phyloP scores from a whole-genome alignment of 1,140 invertebrate genomes.

The Lineus longissimus region DNA sequence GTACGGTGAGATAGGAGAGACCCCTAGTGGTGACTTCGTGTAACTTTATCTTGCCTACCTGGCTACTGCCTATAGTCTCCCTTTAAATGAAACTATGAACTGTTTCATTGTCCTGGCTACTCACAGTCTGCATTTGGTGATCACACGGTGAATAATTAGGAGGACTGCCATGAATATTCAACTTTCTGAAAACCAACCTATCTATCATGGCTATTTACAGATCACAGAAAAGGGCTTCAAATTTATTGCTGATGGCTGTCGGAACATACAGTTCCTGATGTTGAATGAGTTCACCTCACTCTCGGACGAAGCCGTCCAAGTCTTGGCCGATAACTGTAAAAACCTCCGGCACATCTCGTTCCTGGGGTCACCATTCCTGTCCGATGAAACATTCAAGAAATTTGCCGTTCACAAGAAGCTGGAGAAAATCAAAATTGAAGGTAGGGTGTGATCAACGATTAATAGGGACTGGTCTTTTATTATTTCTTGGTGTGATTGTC shows the following conservation, averaged over 20 bases:
- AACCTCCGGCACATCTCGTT: slow-evolving; percentile 44
- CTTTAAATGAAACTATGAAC: no score
- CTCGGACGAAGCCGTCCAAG: slow-evolving; percentile 44
- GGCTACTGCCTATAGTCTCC: no score
- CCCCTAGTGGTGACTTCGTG: no score
- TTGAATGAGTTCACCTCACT: slow-evolving; percentile 50
- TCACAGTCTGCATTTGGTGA: no score
- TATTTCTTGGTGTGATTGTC: not conserved
- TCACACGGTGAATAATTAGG: no score
- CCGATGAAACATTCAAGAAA: slow-evolving; percentile 48
- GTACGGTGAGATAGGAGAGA: no score
- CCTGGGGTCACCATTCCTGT: slow-evolving; percentile 47
- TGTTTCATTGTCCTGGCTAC: no score
- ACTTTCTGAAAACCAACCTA: no score
- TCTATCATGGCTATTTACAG: no score
- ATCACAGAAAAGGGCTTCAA: slow-evolving; percentile 46
- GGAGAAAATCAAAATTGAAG: slow-evolving; percentile 45
- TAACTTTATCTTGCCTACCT: no score
- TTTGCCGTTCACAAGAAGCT: slow-evolving; percentile 40
- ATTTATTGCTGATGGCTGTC: slow-evolving; percentile 42
- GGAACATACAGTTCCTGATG: slow-evolving; percentile 39
- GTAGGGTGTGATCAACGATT: slow-evolving; percentile 25
- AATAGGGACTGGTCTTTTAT: not conserved
- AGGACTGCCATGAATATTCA: no score
- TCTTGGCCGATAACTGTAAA: slow-evolving; percentile 41